Evolutionary conservation across 2,888 invertebrate species (phyloP).

Genomic region (Monopis laevigella): DNA sequence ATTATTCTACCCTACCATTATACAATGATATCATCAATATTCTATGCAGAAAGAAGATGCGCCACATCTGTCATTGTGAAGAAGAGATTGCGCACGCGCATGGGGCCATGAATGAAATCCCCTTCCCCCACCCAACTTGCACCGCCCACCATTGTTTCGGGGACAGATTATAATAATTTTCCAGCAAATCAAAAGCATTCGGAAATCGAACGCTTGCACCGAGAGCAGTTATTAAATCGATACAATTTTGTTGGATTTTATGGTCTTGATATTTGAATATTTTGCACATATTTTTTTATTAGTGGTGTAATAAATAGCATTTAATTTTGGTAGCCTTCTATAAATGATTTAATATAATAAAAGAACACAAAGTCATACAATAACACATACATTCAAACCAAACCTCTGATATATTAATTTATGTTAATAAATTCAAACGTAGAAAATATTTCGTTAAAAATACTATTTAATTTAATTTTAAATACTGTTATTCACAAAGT

Average conservation of each 20-base stretch:
- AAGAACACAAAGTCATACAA: too few relatives aligned
- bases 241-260: conserved; percentile 23
- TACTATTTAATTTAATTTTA: too few relatives aligned
- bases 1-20: too few relatives aligned
- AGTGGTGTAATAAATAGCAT: too few relatives aligned
- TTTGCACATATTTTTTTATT: too few relatives aligned
- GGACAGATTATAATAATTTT: conserved; percentile 58
- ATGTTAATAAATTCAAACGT: too few relatives aligned
- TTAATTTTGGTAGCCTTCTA: too few relatives aligned
- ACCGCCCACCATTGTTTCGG: conserved; percentile 57
- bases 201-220: conserved; percentile 53
- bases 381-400: too few relatives aligned
- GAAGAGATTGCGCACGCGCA: conserved; percentile 12
- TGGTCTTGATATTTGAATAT: conserved; percentile 24
- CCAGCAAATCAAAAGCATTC: conserved; percentile 60
- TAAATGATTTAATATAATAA: too few relatives aligned
- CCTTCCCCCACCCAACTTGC: conserved; percentile 21
- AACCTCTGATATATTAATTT: too few relatives aligned
- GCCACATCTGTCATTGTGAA: conserved; percentile 35
- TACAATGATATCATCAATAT: conserved; percentile 33
- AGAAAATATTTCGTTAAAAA: too few relatives aligned
- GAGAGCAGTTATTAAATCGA: conserved; percentile 50
- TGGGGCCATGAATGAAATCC: conserved; percentile 25
- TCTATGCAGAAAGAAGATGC: conserved; percentile 27
- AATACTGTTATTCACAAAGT: too few relatives aligned